Conservation (phyloP, 2,797 vertebrate genomes). For the Pelobates cultripes region DNA sequence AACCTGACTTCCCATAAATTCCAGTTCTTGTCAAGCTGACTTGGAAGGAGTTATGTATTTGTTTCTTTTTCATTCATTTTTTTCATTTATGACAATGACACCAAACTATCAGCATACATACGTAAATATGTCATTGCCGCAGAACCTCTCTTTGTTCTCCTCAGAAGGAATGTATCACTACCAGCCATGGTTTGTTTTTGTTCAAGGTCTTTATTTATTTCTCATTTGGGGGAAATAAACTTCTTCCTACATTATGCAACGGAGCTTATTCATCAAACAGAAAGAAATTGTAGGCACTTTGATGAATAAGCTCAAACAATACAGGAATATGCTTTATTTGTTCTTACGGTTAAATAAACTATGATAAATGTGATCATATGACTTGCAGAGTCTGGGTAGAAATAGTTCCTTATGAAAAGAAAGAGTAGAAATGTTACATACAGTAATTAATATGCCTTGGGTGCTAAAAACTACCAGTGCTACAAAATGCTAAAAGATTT, state of each 20-base stretch:
- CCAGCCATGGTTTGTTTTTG: background rate
- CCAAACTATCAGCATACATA: no score
- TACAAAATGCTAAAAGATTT: no score
- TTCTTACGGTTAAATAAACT: background rate
- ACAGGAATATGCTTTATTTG: conserved; percentile 12
- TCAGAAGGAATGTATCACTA: background rate
- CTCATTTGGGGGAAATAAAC: conserved; percentile 20
- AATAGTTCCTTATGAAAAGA: background rate
- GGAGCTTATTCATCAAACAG: conserved; percentile 34
- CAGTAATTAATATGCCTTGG: background rate
- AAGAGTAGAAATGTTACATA: background rate
- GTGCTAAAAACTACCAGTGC: no score
- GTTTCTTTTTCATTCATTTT: no score
- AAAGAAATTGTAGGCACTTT: conserved; percentile 11
- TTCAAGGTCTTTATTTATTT: conserved; percentile 15
- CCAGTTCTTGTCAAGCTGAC: no score
- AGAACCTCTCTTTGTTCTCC: background rate
- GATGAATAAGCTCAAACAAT: conserved; percentile 26
- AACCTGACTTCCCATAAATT: no score
- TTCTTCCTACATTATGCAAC: conserved; percentile 21
- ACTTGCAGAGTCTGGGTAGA: background rate
- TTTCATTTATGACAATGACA: no score
- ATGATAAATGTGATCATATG: background rate
- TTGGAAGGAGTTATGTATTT: no score
- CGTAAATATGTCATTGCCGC: background rate